These are phyloP conservation scores for Conus ventricosus DNA, from an alignment of 1,140 invertebrate genomes.

Conservation along the genomic window DNA sequence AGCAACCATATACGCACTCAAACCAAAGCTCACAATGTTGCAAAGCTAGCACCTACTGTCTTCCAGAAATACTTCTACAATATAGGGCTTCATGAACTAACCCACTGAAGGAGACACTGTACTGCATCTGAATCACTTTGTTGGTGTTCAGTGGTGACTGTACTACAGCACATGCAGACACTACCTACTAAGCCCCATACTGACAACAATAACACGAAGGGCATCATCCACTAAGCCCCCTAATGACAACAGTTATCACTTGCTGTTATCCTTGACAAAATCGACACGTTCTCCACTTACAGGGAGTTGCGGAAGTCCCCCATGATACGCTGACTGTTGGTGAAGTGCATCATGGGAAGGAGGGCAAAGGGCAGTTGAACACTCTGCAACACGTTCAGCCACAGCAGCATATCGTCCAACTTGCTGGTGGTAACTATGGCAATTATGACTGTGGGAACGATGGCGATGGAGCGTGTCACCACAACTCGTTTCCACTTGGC, in stretches of 20 bases:
- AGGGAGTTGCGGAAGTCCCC: constrained; percentile 62
- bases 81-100: too few species aligned
- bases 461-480: constrained; percentile 90
- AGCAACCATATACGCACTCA: too few species aligned
- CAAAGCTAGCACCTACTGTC: too few species aligned
- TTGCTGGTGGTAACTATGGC: constrained; percentile 84
- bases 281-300: constrained; percentile 46
- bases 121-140: too few species aligned
- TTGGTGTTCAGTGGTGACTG: too few species aligned
- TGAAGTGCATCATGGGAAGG: constrained; percentile 91
- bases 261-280: neutral
- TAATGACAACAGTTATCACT: neutral
- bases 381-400: constrained; percentile 91
- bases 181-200: neutral
- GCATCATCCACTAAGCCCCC: neutral
- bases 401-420: constrained; percentile 89
- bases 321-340: constrained; percentile 88
- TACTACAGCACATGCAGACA: too few species aligned
- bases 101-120: too few species aligned
- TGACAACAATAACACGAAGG: neutral
- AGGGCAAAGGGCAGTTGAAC: constrained; percentile 83
- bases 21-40: too few species aligned
- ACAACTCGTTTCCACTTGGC: constrained; percentile 91
- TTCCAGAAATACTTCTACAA: too few species aligned
- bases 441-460: constrained; percentile 89